phyloP scores from a whole-genome alignment of 2,888 invertebrate genomes.

The Dinocampus coccinellae region DNA sequence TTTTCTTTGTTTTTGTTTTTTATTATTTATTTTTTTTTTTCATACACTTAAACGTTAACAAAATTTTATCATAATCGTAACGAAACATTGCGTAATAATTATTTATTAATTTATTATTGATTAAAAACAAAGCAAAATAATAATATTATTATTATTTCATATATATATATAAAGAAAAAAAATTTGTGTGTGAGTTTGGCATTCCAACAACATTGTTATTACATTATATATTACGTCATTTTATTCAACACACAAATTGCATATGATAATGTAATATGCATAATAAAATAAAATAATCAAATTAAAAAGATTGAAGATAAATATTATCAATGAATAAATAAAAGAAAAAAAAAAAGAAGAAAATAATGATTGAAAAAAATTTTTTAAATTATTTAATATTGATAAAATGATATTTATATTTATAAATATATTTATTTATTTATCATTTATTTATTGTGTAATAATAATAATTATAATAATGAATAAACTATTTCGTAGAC shows the following conservation, averaged over 20 bases:
- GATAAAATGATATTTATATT: no score
- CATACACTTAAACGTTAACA: no score
- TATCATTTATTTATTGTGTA: conserved; percentile 2
- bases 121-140: not conserved
- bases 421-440: no score
- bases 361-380: not conserved
- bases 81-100: not conserved
- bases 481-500: conserved; percentile 3
- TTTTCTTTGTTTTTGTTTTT: no score
- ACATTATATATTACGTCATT: not conserved
- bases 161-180: not conserved
- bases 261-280: not conserved
- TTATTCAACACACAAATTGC: not conserved
- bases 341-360: not conserved
- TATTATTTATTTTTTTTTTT: no score
- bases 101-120: not conserved
- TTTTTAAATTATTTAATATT: not conserved
- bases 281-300: not conserved
- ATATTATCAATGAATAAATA: no score
- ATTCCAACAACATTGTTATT: conserved; percentile 1
- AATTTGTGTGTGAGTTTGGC: not conserved
- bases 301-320: not conserved
- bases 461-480: not conserved
- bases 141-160: not conserved
- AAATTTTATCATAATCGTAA: no score